Evolutionary conservation across 2,797 vertebrate species (phyloP), one percentile per base, ranked within the genome.

Genomic region (Rhabdomys pumilio): DNA sequence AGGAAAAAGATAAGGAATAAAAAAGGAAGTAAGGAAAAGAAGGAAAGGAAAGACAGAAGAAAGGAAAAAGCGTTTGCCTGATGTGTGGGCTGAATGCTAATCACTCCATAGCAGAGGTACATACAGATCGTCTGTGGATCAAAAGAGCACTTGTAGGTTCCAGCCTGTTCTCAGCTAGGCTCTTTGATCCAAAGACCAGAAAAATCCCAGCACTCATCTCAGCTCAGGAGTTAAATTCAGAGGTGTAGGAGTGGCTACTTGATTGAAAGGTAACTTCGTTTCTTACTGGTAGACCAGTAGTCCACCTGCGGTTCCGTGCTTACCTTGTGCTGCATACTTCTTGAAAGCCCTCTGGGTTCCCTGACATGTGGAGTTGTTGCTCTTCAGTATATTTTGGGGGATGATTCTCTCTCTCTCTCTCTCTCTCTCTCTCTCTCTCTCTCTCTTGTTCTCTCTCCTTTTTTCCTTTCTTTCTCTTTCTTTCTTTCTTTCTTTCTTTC

Each of bases 131-230:
- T 44, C 72, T 89, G 47, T 88, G 90, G 84, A 67, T 94, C 38
- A 38, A 82, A 73, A 31, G 77, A 76, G 17, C 77, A 38, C 50
- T 86, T 92, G 31, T 63, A 59, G 76, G 41, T 88, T 34, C 75
- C 72, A 53, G 31, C 44, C 88, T 63, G 76, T 55, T 82, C 82
- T 84, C 67, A 88, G 31, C 14, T 38, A 53, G 41, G 59, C n/a
- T 94, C 38, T 96, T 84, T 96, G 94, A 94, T 44, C 65, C 89
- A 17, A 96, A 91, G 55, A 91, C 44, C n/a, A 83, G 47, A 79
- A 91, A 94, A 94, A 95, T 80, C 82, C 80, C 86, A 95, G 47
- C n/a, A 83, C 63, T 19, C n/a, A 6, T 79, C 80, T 95, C 13
- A 89, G 47, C 44, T 89, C n/a, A 61, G 69, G 59, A 53, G 1